Conservation (phyloP, 2,113 vertebrate genomes). For the Myiozetetes cayanensis region DNA sequence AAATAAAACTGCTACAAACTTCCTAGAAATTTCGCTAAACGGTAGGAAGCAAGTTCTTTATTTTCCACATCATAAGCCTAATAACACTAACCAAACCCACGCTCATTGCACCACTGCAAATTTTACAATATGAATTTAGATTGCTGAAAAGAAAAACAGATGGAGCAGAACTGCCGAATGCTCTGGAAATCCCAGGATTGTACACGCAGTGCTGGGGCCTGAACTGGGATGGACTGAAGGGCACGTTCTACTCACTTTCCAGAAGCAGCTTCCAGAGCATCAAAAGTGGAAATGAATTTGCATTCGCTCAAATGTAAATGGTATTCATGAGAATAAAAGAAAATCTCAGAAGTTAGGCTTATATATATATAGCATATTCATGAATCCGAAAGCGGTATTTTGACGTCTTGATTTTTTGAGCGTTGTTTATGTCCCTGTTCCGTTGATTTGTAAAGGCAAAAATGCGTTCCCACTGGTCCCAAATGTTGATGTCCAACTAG, state of each 20-base stretch:
- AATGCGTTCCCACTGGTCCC: not conserved
- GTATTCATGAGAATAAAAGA: not conserved
- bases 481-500: not conserved
- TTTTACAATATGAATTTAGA: not conserved
- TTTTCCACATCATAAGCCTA: slow-evolving; percentile 17
- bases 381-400: not conserved
- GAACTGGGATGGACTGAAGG: not conserved
- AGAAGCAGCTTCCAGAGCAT: slow-evolving; percentile 21
- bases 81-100: not conserved
- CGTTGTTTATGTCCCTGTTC: not conserved
- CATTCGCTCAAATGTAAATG: slow-evolving; percentile 6
- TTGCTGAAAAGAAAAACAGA: not conserved
- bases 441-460: not conserved
- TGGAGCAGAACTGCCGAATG: not conserved
- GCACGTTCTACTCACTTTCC: not conserved
- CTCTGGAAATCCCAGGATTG: not conserved
- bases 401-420: not conserved
- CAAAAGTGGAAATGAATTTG: not conserved
- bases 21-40: slow-evolving; percentile 9
- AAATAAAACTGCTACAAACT: slow-evolving; percentile 38
- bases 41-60: slow-evolving; percentile 18
- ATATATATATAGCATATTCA: not conserved
- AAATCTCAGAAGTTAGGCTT: not conserved
- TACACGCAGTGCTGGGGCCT: fast-evolving
- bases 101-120: not conserved